A percentile compares a stretch with the other conserved stretches of the same genome.
phyloP scores from a whole-genome alignment of 2,888 invertebrate species.

The Phyto melanocephala region DNA sequence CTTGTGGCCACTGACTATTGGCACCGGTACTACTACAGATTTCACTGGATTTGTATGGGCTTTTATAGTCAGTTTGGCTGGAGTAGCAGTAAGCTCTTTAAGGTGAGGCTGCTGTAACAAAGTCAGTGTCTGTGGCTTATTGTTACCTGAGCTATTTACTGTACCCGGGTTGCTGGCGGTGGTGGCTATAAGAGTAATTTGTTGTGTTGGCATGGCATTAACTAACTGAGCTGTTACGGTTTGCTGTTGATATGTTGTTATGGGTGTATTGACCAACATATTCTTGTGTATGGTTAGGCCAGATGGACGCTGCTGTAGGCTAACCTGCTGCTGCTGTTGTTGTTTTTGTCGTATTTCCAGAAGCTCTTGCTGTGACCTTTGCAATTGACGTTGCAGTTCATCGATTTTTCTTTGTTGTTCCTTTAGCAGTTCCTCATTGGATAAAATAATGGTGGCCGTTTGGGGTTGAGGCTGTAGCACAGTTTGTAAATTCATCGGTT shows the following conservation, averaged over 20 bases:
- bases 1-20: conserved; percentile 10
- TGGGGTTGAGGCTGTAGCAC: conserved; percentile 74
- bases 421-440: conserved; percentile 86
- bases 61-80: conserved; percentile 72
- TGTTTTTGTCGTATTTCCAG: conserved; percentile 84
- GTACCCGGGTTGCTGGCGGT: conserved; percentile 54
- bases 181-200: conserved; percentile 76
- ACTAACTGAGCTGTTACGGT: conserved; percentile 72
- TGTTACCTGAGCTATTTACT: conserved; percentile 28
- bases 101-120: conserved; percentile 71
- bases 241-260: conserved; percentile 62
- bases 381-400: conserved; percentile 89
- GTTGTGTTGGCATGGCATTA: conserved; percentile 74
- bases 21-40: conserved; percentile 43
- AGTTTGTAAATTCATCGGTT: conserved; percentile 73
- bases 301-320: conserved; percentile 66
- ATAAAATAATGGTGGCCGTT: conserved; percentile 77
- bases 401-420: conserved; percentile 93
- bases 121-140: conserved; percentile 70
- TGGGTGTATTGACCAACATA: not conserved
- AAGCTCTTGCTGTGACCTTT: conserved; percentile 87
- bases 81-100: conserved; percentile 60
- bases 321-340: conserved; percentile 77
- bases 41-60: conserved; percentile 50
- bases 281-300: conserved; percentile 46